Conservation (phyloP, 2,113 vertebrate genomes). For the Ictidomys tridecemlineatus region DNA sequence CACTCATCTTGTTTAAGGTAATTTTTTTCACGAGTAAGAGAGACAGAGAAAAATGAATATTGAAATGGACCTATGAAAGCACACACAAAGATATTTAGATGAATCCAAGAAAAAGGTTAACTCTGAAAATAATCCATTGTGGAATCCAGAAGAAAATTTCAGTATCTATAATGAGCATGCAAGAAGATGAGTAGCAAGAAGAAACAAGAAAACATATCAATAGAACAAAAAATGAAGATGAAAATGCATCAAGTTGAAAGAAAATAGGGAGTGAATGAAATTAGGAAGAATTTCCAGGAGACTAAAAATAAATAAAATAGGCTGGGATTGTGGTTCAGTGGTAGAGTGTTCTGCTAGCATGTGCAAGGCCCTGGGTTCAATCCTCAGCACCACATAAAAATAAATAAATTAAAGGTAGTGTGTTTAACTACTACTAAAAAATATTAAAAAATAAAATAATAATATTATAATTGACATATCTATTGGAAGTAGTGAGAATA, state of each 20-base stretch:
- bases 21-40: no score
- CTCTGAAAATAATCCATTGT: background rate
- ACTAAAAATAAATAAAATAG: background rate
- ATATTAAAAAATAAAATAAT: no score
- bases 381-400: no score
- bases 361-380: no score
- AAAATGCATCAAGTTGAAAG: background rate
- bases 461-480: background rate
- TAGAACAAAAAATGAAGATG: background rate
- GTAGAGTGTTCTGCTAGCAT: no score
- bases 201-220: background rate
- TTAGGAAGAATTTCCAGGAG: background rate
- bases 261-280: background rate
- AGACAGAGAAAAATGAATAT: no score
- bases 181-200: background rate
- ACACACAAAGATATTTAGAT: background rate
- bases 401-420: no score
- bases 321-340: no score
- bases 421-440: no score
- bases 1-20: no score
- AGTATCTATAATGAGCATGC: background rate
- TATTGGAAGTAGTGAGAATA: background rate
- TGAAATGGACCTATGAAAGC: background rate
- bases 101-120: background rate
- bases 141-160: background rate